A percentile compares a stretch with the other conserved stretches of the same genome.
Evolutionary conservation across 2,113 vertebrate genomes (phyloP).

Genomic region (Perca schrenkii): DNA sequence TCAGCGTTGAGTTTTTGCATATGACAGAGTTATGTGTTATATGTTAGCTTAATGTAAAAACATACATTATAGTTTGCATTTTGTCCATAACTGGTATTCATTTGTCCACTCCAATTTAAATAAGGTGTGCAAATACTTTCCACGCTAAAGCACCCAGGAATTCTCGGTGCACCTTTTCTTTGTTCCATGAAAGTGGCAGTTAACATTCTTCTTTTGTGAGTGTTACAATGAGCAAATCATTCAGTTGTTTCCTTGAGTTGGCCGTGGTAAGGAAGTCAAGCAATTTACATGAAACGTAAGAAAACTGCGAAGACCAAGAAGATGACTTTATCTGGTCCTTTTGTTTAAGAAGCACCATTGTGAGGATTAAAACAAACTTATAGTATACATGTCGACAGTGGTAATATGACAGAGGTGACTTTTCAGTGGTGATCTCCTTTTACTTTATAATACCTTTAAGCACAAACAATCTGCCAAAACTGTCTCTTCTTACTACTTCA

Average conservation of each 20-base stretch:
- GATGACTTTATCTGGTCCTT: background rate
- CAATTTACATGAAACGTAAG: background rate
- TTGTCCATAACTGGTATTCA: background rate
- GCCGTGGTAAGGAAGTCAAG: background rate
- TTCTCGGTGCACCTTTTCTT: constrained; percentile 35
- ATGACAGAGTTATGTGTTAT: background rate
- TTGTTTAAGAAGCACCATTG: background rate
- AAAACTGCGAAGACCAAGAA: background rate
- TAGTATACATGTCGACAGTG: background rate
- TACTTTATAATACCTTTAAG: background rate
- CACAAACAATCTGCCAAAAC: background rate
- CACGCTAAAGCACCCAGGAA: background rate
- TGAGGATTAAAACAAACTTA: background rate
- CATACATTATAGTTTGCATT: background rate
- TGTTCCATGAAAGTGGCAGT: constrained; percentile 40
- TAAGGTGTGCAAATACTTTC: constrained; percentile 25
- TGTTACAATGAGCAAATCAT: background rate
- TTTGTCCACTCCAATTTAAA: background rate
- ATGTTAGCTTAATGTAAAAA: background rate
- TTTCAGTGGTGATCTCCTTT: background rate
- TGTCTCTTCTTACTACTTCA: background rate
- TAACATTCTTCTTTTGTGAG: background rate
- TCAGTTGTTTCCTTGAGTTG: background rate
- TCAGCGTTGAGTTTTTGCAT: constrained; percentile 4
- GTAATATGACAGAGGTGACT: background rate